Percentiles rank a stretch among this genome's conserved stretches.
These are phyloP conservation scores for human DNA, from an alignment of 2,113 vertebrate genomes.

Conservation along the genomic window GRCh38 chr6:150264501-150265000, in stretches of 20 bases:
- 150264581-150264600: not conserved
- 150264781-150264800: not conserved
- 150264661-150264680: not conserved
- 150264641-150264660: not conserved
- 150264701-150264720: not conserved
- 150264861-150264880: not conserved
- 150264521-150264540: not conserved
- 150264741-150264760: not conserved
- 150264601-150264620: not conserved
- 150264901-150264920: conserved; percentile 45
- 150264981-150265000: conserved; percentile 51
- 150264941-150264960: not conserved
- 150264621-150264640: not conserved
- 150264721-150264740: not conserved
- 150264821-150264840: not conserved
- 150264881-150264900: not conserved
- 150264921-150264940: not conserved
- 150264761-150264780: not conserved
- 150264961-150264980: not conserved
- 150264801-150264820: conserved; percentile 53
- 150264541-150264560: not conserved
- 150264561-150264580: not conserved
- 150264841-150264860: not conserved
- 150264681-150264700: fast-evolving
- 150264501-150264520: too few species aligned